phyloP scores from a whole-genome alignment of 1,140 invertebrate species.

The Magallana gigas region DNA sequence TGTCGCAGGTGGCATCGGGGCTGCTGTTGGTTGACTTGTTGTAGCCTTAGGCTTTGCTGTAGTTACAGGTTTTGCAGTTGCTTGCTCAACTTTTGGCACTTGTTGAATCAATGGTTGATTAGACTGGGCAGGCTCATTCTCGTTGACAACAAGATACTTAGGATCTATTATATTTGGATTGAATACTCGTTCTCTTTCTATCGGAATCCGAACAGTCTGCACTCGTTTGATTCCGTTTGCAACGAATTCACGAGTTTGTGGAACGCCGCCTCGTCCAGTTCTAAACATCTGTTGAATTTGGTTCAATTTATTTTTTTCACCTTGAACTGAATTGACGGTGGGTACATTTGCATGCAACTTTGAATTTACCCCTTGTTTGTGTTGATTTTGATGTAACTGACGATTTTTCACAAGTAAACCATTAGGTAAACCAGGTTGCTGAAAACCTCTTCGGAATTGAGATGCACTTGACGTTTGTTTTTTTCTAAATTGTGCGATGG shows the following conservation, averaged over 20 bases:
- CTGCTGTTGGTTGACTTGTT: neutral
- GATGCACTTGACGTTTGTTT: neutral
- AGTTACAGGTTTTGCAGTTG: neutral
- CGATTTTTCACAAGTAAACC: neutral
- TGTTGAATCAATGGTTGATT: neutral
- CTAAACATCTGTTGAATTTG: neutral
- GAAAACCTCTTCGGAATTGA: neutral
- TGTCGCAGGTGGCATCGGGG: neutral
- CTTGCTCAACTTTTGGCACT: neutral
- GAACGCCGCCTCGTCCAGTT: neutral
- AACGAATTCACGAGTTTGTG: neutral
- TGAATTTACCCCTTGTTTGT: neutral
- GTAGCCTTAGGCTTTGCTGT: neutral
- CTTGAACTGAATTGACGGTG: neutral
- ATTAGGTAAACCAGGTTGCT: neutral
- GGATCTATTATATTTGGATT: slow-evolving; percentile 21
- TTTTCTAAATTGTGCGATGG: neutral
- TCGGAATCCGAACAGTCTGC: slow-evolving; percentile 1
- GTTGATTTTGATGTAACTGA: neutral
- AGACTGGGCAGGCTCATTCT: neutral
- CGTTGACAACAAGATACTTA: neutral
- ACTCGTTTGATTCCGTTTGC: slow-evolving; percentile 7
- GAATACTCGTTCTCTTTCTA: neutral
- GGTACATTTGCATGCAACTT: neutral
- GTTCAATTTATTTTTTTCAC: neutral